These are phyloP conservation scores for Drosophila yakuba DNA, from an alignment of 1,140 invertebrate species.

Conservation along the genomic window DNA sequence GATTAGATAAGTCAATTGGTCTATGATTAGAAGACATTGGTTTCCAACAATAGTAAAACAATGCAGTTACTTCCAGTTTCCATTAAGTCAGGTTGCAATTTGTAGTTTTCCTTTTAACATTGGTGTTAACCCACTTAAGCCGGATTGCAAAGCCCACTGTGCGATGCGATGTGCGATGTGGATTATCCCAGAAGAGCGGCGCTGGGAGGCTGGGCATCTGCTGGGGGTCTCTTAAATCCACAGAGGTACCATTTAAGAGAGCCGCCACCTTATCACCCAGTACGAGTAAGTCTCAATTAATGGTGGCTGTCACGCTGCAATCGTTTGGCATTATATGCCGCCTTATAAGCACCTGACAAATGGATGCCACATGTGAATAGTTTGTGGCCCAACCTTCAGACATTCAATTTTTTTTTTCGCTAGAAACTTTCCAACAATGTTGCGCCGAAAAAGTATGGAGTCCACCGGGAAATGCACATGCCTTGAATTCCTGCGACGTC, in stretches of 20 bases:
- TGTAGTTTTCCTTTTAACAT: background rate
- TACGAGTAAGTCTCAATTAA: slow-evolving; percentile 42
- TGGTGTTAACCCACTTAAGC: background rate
- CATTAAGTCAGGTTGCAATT: background rate
- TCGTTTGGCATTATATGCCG: slow-evolving; percentile 36
- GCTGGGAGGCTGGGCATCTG: slow-evolving; percentile 9
- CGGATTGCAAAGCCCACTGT: background rate
- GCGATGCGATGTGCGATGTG: background rate
- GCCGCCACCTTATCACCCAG: background rate
- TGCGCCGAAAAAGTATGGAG: slow-evolving; percentile 7
- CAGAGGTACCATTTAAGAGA: background rate
- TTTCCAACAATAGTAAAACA: background rate
- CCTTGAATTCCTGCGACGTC: slow-evolving; percentile 22
- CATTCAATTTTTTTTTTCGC: background rate
- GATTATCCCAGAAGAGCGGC: background rate
- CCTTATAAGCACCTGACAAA: slow-evolving; percentile 54
- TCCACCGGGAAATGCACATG: background rate
- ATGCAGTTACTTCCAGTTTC: background rate
- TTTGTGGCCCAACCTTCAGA: slow-evolving; percentile 19
- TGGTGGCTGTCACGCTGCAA: slow-evolving; percentile 57
- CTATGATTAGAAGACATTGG: background rate
- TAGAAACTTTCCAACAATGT: slow-evolving; percentile 25
- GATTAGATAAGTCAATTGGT: background rate
- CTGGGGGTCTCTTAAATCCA: slow-evolving; percentile 3
- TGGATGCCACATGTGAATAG: slow-evolving; percentile 66